Percentiles rank a stretch among this genome's conserved stretches.
These are phyloP conservation scores for Pipistrellus pygmaeus DNA, from an alignment of 2,797 vertebrate genomes.

Conservation along the genomic window DNA sequence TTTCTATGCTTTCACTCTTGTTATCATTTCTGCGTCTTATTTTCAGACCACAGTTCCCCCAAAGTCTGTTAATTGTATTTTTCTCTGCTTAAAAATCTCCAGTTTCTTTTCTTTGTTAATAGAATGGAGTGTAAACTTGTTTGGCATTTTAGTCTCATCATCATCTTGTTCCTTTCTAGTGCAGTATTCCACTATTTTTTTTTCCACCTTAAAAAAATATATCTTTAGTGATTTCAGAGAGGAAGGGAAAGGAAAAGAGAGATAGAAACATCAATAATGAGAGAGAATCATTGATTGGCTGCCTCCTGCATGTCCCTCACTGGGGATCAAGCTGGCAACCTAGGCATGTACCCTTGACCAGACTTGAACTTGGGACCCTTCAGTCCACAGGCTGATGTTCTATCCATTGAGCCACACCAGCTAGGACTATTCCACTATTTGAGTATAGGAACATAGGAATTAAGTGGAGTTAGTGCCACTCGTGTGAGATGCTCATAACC, in stretches of 20 bases:
- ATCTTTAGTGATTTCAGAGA: too few relatives aligned
- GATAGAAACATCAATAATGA: too few relatives aligned
- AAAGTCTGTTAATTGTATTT: background rate
- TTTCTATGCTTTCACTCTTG: background rate
- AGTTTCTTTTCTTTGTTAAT: background rate
- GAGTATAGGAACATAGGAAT: background rate
- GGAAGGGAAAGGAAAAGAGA: too few relatives aligned
- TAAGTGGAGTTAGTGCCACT: background rate
- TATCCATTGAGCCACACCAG: too few relatives aligned
- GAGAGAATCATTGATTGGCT: too few relatives aligned
- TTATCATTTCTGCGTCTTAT: background rate
- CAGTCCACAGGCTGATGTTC: too few relatives aligned
- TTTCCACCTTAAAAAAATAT: too few relatives aligned
- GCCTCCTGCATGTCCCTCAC: too few relatives aligned
- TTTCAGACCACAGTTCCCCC: background rate
- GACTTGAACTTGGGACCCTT: too few relatives aligned
- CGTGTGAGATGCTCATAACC: background rate
- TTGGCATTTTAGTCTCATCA: background rate
- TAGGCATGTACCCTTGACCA: too few relatives aligned
- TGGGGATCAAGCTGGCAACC: too few relatives aligned
- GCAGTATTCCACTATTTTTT: background rate
- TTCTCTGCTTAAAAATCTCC: background rate
- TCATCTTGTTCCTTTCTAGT: background rate
- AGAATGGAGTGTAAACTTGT: background rate
- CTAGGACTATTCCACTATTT: background rate